These are phyloP conservation scores for Spheniscus humboldti DNA, from an alignment of 2,797 vertebrate species.

Conservation along the genomic window DNA sequence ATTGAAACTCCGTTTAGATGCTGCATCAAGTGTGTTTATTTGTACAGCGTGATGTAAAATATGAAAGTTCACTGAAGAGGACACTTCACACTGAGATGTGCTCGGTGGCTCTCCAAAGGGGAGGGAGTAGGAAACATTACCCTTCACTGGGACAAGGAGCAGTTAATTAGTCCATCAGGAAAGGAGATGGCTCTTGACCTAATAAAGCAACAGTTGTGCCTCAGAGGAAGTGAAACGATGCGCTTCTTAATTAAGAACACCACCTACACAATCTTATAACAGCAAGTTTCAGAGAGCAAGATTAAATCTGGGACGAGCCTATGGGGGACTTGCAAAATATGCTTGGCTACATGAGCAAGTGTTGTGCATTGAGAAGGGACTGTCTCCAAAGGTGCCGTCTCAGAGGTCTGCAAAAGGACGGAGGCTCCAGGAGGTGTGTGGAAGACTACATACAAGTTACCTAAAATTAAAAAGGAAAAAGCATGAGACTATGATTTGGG, in stretches of 20 bases:
- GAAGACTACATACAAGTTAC: neutral
- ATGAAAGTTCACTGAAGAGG: neutral
- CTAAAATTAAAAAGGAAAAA: neutral
- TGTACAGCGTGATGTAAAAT: neutral
- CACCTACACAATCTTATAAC: neutral
- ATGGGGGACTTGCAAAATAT: neutral
- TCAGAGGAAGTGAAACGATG: neutral
- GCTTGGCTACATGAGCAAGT: neutral
- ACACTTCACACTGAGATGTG: neutral
- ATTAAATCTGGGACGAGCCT: neutral
- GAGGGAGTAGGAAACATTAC: neutral
- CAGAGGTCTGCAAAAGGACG: neutral
- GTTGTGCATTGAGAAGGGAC: neutral
- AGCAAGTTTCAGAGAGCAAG: neutral
- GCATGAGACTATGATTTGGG: accelerated
- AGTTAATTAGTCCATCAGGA: neutral
- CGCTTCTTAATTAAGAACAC: neutral
- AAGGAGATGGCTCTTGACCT: neutral
- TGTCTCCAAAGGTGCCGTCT: neutral
- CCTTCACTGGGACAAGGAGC: neutral
- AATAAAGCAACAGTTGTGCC: neutral
- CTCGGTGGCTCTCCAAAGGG: neutral
- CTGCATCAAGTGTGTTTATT: neutral
- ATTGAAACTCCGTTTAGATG: neutral
- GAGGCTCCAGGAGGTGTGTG: neutral